Evolutionary conservation across 2,797 vertebrate species (phyloP).

Genomic region (Florisuga fusca): DNA sequence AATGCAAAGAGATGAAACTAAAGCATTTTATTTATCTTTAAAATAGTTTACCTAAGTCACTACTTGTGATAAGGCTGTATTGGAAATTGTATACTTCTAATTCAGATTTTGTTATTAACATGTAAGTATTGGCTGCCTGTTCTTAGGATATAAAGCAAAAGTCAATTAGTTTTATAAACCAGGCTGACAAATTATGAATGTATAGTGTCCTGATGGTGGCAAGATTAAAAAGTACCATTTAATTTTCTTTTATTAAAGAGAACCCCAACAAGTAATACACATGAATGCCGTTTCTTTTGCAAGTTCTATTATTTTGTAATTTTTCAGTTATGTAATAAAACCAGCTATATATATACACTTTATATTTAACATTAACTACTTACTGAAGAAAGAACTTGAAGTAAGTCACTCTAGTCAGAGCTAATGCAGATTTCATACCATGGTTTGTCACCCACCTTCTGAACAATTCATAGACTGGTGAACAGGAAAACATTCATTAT

Average conservation of each 20-base stretch:
- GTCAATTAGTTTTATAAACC: background rate
- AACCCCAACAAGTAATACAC: background rate
- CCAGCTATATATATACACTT: background rate
- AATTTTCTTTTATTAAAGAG: background rate
- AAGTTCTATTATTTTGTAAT: background rate
- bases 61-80: background rate
- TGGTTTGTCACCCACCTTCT: background rate
- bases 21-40: conserved; percentile 33
- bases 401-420: background rate
- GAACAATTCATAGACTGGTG: rapidly evolving
- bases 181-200: conserved; percentile 14
- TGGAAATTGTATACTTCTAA: conserved; percentile 1
- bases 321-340: conserved; percentile 11
- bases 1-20: conserved; percentile 21
- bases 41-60: background rate
- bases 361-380: background rate
- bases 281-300: background rate
- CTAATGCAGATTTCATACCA: background rate
- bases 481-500: background rate
- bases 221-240: background rate
- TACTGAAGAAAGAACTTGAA: background rate
- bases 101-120: background rate
- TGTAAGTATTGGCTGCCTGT: background rate
- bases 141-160: background rate
- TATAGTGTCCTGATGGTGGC: background rate